A percentile compares a stretch with the other conserved stretches of the same genome.
Conservation (phyloP, 2,113 vertebrate species). For the Sinocyclocheilus rhinocerous region DNA sequence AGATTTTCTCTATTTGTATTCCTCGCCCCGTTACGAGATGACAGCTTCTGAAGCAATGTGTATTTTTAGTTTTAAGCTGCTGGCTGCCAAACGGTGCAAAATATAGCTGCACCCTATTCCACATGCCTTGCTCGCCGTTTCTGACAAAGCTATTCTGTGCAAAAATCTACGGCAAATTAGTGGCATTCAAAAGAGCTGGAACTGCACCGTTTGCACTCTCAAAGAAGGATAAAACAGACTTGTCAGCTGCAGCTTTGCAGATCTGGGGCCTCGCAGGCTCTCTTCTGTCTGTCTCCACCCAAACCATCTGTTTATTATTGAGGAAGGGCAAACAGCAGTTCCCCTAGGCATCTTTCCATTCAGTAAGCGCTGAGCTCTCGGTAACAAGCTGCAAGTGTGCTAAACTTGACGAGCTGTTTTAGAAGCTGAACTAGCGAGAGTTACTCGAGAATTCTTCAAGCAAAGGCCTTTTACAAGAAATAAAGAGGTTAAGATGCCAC, state of each 20-base stretch:
- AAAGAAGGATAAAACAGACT: constrained; percentile 11
- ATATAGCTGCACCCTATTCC: constrained; percentile 66
- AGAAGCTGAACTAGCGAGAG: neutral
- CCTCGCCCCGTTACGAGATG: constrained; percentile 67
- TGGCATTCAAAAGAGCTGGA: constrained; percentile 33
- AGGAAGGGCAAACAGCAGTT: constrained; percentile 63
- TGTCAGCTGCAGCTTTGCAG: constrained; percentile 50
- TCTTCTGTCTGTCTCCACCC: constrained; percentile 70
- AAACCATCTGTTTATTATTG: constrained; percentile 69
- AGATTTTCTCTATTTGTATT: constrained; percentile 51
- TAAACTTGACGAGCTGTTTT: neutral
- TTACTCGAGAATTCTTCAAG: neutral
- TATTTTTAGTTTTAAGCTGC: constrained; percentile 75
- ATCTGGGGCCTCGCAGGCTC: constrained; percentile 53
- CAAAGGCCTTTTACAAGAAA: neutral
- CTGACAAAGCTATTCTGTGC: constrained; percentile 27
- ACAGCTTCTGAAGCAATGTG: constrained; percentile 60
- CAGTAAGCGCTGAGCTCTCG: neutral
- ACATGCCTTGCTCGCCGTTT: constrained; percentile 19
- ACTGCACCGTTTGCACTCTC: neutral
- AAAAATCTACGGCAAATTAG: constrained; percentile 40
- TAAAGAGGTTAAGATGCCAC: neutral
- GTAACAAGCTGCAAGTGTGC: neutral
- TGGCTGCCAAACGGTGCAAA: constrained; percentile 68
- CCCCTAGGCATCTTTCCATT: constrained; percentile 25